Conservation (phyloP, 2,113 vertebrate species). For the Urocolius indicus region DNA sequence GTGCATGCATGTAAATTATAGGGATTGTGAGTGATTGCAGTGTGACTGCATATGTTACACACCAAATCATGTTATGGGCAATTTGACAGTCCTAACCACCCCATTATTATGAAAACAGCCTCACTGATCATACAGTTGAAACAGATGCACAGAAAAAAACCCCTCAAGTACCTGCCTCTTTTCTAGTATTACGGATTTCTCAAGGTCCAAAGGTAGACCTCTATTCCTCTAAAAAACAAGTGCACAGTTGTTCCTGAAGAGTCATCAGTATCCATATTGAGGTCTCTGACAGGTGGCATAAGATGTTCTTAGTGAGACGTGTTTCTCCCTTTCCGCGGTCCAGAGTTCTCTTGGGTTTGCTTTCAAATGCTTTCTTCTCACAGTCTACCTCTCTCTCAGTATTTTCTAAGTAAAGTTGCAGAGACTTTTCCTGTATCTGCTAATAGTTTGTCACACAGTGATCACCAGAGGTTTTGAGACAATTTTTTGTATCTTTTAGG, state of each 20-base stretch:
- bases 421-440: too few species aligned
- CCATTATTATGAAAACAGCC: neutral
- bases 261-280: neutral
- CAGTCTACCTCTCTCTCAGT: neutral
- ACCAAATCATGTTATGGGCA: neutral
- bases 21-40: neutral
- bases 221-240: neutral
- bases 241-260: neutral
- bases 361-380: neutral
- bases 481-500: neutral
- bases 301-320: neutral
- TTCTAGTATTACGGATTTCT: neutral
- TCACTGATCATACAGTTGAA: neutral
- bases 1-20: neutral
- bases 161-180: fast-evolving
- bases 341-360: neutral
- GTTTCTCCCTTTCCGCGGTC: neutral
- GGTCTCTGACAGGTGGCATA: neutral
- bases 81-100: neutral
- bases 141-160: neutral
- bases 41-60: neutral
- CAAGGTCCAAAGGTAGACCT: neutral
- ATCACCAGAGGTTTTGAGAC: neutral
- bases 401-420: neutral
- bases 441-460: neutral